phyloP scores from a whole-genome alignment of 1,140 invertebrate genomes.

The Drosophila ohnishii region DNA sequence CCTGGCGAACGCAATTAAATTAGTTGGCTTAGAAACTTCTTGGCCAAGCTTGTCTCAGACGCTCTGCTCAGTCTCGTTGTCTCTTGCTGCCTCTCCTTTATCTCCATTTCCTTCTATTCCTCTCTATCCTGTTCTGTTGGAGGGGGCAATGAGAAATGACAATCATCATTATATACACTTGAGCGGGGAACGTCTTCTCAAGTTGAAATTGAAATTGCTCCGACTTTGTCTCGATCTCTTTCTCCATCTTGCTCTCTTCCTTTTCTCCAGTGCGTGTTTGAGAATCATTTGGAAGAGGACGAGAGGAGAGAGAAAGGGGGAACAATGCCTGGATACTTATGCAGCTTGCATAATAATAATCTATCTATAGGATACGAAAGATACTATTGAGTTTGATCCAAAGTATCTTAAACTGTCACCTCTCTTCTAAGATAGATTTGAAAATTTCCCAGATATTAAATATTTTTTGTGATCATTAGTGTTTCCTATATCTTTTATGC shows the following conservation, averaged over 20 bases:
- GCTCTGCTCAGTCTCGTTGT: background rate
- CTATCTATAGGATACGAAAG: conserved; percentile 14
- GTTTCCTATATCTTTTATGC: conserved; percentile 10
- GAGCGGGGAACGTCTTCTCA: conserved; percentile 43
- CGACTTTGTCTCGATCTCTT: conserved; percentile 15
- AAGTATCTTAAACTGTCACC: background rate
- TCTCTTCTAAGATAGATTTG: too few species aligned
- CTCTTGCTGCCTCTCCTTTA: conserved; percentile 8
- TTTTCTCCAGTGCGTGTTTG: conserved; percentile 30
- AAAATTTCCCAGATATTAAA: background rate
- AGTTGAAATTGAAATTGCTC: conserved; percentile 60
- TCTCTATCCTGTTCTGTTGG: conserved; percentile 15
- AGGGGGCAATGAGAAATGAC: conserved; percentile 69
- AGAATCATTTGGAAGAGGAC: conserved; percentile 10
- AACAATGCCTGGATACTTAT: conserved; percentile 11
- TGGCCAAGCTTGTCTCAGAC: conserved; percentile 21
- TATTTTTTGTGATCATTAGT: background rate
- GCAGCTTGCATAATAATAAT: conserved; percentile 29
- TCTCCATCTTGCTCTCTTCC: conserved; percentile 4
- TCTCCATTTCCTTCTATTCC: conserved; percentile 2
- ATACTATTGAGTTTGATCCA: background rate
- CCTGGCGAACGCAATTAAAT: conserved; percentile 24
- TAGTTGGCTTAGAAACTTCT: conserved; percentile 32
- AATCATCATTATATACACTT: conserved; percentile 78
- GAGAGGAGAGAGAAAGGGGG: background rate